phyloP scores from a whole-genome alignment of 2,888 invertebrate species.

The Campoplex capitator region DNA sequence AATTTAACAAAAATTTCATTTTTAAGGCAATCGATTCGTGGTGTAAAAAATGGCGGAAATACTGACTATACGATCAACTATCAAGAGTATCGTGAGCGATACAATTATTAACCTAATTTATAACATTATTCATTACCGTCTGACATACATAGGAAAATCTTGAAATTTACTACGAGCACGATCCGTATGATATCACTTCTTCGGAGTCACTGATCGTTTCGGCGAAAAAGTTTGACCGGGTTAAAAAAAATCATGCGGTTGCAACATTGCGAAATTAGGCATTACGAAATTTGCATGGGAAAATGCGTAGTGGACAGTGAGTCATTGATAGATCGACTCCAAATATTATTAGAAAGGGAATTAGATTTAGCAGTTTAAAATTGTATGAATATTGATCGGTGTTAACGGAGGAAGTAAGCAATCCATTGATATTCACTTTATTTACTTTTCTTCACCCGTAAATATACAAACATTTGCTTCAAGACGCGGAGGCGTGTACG shows the following conservation, averaged over 20 bases:
- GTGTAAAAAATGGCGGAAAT: background rate
- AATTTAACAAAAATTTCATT: conserved; percentile 28
- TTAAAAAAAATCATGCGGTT: conserved; percentile 67
- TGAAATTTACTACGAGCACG: conserved; percentile 25
- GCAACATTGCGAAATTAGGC: conserved; percentile 68
- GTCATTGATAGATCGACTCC: background rate
- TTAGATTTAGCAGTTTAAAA: background rate
- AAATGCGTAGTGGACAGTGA: background rate
- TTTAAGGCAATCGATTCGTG: background rate
- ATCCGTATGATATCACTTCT: conserved; percentile 45
- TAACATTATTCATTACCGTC: background rate
- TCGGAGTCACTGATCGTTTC: conserved; percentile 38
- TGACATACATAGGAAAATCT: conserved; percentile 12
- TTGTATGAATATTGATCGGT: background rate
- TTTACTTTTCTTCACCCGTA: background rate
- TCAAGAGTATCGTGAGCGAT: background rate
- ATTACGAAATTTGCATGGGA: conserved; percentile 62
- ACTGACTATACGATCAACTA: conserved; percentile 9
- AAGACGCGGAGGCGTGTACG: background rate
- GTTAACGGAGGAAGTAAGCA: background rate
- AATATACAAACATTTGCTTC: background rate
- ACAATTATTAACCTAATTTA: conserved; percentile 18
- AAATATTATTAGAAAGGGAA: background rate
- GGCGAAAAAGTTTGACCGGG: conserved; percentile 60
- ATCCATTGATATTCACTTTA: background rate